Base-by-base conservation (phyloP, 2,113 vertebrate species). In the Rallus limicola region DNA sequence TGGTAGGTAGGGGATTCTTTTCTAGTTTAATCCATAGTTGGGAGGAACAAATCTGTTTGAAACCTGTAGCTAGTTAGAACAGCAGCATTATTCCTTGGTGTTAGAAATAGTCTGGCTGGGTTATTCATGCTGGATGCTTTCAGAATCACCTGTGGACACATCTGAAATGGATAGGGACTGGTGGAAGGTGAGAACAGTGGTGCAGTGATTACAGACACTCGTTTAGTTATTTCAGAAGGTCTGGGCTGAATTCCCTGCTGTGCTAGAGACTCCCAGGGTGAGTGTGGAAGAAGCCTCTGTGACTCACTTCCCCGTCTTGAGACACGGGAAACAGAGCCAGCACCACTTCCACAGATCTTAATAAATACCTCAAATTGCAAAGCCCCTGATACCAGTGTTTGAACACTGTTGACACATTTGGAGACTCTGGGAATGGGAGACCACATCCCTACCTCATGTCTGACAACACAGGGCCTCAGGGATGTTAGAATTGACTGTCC, bases 381-480 rank as follows among this genome's bases (percentile, higher is more conserved):
- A 79, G 78, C 34, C 5, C 0, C 0, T 19, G 21, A 4, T 18
- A 14, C 19, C n/a, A 38, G 38, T 25, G 36, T 16, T 50, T 50
- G 58, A 76, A 15, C 21, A 31, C 50, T 23, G 58, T 38, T 38
- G 65, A 63, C 77, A 63, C 44, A 13, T 13, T 26, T 11, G 58
- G 36, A 9, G 40, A 1, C 26, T 21, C 28, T 46, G 31, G 29
- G 44, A 55, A 21, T 2, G 21, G 42, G 6, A 23, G 33, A 11
- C 2, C 70, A 31, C 4, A 0, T 25, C 56, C 34, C 21, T 53
- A 4, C 68, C 55, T 93, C 91, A 26, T 34, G 64, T 9, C 8
- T 38, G 64, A 21, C 50, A n/a, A 0, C 2, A 36, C 23, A 86
- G 42, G 20, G 50, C 19, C 31, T 70, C 16, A 5, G 59, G 56